These are phyloP conservation scores for Hirtodrosophila duncani DNA, from an alignment of 2,888 invertebrate species.

Conservation along the genomic window DNA sequence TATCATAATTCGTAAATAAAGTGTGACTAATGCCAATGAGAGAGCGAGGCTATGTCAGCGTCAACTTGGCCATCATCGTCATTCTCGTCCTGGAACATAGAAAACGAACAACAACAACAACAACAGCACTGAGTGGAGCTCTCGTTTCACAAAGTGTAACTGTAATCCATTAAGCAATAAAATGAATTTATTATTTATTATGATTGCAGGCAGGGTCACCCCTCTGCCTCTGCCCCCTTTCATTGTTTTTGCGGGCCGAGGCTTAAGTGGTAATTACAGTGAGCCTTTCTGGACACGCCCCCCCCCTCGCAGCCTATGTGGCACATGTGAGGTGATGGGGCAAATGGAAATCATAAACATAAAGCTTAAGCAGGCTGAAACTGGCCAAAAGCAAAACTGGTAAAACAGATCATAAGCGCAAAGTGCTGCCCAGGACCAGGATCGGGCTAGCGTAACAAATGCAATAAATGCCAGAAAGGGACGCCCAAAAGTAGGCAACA, in stretches of 20 bases:
- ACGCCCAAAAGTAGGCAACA: constrained; percentile 51
- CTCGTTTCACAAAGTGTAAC: constrained; percentile 59
- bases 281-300: constrained; percentile 44
- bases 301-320: constrained; percentile 30
- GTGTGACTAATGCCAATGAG: constrained; percentile 70
- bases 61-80: constrained; percentile 20
- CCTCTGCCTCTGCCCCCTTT: no score
- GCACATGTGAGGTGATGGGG: constrained; percentile 32
- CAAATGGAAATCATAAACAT: constrained; percentile 70
- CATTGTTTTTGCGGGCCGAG: constrained; percentile 37
- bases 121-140: no score
- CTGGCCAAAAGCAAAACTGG: constrained; percentile 46
- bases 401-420: constrained; percentile 63
- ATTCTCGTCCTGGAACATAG: constrained; percentile 9
- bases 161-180: constrained; percentile 72
- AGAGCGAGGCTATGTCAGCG: no score
- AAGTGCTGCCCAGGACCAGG: constrained; percentile 33
- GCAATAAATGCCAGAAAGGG: constrained; percentile 67
- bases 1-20: constrained; percentile 71
- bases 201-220: constrained; percentile 58
- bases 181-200: constrained; percentile 74
- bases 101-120: constrained; percentile 4
- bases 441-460: constrained; percentile 60
- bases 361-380: constrained; percentile 60
- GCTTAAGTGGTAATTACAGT: constrained; percentile 69